Conservation (phyloP, 92 coral and sea anemone genomes). For the Heteractis magnifica region DNA sequence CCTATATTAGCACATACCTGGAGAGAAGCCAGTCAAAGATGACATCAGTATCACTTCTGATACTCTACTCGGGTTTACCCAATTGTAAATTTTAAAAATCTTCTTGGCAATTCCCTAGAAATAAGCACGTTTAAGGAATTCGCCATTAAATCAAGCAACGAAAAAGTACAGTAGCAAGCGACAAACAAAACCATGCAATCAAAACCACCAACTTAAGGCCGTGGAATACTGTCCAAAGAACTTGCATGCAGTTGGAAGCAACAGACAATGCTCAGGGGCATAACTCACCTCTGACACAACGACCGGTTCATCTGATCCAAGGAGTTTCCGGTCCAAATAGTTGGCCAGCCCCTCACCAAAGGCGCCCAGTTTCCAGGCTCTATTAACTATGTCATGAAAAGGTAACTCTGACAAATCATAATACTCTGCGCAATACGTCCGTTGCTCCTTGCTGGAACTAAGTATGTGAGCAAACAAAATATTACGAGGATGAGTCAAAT, state of each 20-base stretch:
- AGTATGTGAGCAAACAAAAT: not conserved
- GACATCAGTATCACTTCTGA: slow-evolving; percentile 87
- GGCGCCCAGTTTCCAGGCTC: slow-evolving; percentile 61
- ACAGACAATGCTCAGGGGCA: not conserved
- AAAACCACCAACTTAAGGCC: too few species aligned
- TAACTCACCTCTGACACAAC: slow-evolving; percentile 71
- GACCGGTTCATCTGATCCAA: slow-evolving; percentile 79
- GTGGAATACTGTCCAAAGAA: not conserved
- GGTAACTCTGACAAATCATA: slow-evolving; percentile 83
- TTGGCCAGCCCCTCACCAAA: slow-evolving; percentile 75
- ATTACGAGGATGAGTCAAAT: not conserved
- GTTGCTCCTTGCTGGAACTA: slow-evolving; percentile 21
- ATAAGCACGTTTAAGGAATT: not conserved
- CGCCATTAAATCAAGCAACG: not conserved
- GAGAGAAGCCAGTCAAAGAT: slow-evolving; percentile 82
- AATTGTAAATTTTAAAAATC: slow-evolving; percentile 76
- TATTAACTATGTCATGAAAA: slow-evolving; percentile 75
- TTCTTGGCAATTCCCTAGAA: slow-evolving; percentile 81
- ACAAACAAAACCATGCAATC: too few species aligned
- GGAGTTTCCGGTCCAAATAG: slow-evolving; percentile 72
- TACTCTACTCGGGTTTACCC: slow-evolving; percentile 82
- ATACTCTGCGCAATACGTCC: slow-evolving; percentile 60
- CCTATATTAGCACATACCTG: slow-evolving; percentile 48
- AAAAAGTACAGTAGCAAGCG: not conserved
- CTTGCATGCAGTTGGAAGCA: not conserved